Base-by-base conservation (phyloP, 2,797 vertebrate species). In the Gallinago stenura region DNA sequence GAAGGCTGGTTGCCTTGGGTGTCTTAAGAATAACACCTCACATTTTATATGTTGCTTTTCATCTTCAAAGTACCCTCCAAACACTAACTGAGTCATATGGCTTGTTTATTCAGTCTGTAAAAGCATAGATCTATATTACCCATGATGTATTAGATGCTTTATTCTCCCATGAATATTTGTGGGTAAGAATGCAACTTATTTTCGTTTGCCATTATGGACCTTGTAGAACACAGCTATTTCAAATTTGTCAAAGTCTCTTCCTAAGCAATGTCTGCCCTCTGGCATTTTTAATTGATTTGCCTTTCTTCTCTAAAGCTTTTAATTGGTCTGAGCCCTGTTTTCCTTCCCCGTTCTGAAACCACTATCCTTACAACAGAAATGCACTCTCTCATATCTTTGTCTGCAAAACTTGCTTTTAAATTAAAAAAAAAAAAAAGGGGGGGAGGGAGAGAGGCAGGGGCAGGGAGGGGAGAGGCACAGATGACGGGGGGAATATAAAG, bases 271-370 rank as follows among this genome's bases (percentile, higher is more conserved):
- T 18, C 54, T 96, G 66, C 48, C 94, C 85, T 86, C 77, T 88
- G 81, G 94, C 84, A 85, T 91, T 90, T 95, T 91, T 86, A 93
- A 95, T 95, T 91, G 81, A 96, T 94, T 92, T 90, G 64, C 68
- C 53, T 91, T 97, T 94, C 76, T 94, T 95, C 60, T 82, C 70
- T 77, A 85, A 93, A 95, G 92, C 72, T 95, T 95, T 92, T 94
- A 88, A 96, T 96, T 92, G 90, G 76, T 71, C 76, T 88, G 72
- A 91, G 78, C 53, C 56, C 37, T 66, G 46, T 64, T 95, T 92
- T 86, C 61, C n/a, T 95, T 93, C 53, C 19, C 64, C 22, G 10
- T 46, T 53, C 65, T 89, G 69, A 76, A 90, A 31, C 21, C 11
- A 30, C 39, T 31, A 56, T 51, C 35, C 50, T 87, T 50, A 35